Evolutionary conservation across 2,888 invertebrate species (phyloP).

Genomic region (Chrysina gloriosa): DNA sequence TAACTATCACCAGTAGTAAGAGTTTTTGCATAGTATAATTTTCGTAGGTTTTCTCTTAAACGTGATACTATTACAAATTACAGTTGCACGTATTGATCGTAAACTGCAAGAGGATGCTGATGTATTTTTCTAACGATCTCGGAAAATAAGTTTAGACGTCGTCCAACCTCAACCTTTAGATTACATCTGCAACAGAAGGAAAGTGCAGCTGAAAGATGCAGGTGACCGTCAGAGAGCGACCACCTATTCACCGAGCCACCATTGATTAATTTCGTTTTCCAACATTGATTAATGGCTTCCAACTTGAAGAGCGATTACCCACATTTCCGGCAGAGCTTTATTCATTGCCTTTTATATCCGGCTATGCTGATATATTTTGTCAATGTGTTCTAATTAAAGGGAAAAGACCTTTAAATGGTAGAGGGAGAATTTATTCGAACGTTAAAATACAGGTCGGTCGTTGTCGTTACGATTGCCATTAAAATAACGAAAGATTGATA

Average conservation of each 20-base stretch:
- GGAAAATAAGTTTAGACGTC: too few relatives aligned
- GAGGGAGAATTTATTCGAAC: slow-evolving; percentile 8
- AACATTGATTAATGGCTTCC: slow-evolving; percentile 35
- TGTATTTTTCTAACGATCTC: too few relatives aligned
- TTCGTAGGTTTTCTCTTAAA: too few relatives aligned
- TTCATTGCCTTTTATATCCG: slow-evolving; percentile 18
- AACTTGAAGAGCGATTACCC: slow-evolving; percentile 33
- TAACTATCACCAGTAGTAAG: too few relatives aligned
- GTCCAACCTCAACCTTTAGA: background rate
- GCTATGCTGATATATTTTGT: slow-evolving; percentile 16
- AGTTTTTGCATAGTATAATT: too few relatives aligned
- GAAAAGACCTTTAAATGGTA: background rate
- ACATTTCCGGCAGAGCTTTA: slow-evolving; percentile 27
- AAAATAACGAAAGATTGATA: background rate
- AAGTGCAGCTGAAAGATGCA: slow-evolving; percentile 4
- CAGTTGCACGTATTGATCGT: too few relatives aligned
- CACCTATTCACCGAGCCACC: slow-evolving; percentile 18
- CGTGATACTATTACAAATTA: too few relatives aligned
- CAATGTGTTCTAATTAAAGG: slow-evolving; percentile 18
- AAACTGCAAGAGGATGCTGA: too few relatives aligned
- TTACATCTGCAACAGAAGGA: background rate
- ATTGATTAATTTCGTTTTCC: slow-evolving; percentile 33
- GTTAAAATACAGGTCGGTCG: slow-evolving; percentile 5
- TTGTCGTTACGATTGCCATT: background rate
- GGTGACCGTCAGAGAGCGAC: slow-evolving; percentile 25